Conservation (phyloP, 2,113 vertebrate genomes). For the Galemys pyrenaicus region DNA sequence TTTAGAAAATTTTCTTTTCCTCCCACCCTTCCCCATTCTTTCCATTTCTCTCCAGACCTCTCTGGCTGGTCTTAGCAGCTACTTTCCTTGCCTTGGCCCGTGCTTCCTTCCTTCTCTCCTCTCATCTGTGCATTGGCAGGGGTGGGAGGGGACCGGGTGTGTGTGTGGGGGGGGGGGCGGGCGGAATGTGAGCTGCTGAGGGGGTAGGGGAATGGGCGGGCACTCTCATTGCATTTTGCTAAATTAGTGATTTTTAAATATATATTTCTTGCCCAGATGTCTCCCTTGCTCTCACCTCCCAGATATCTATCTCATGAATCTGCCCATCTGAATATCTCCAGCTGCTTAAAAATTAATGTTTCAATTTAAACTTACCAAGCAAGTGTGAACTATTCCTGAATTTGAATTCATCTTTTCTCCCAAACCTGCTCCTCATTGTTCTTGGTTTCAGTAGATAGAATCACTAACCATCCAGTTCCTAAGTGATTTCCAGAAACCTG, state of each 20-base stretch:
- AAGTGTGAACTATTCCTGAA: not conserved
- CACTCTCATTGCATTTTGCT: not conserved
- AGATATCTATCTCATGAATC: not conserved
- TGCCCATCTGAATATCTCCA: not conserved
- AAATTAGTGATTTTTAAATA: not conserved
- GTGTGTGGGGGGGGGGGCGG: too few species aligned
- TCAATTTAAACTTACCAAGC: not conserved
- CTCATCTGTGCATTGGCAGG: not conserved
- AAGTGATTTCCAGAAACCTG: not conserved
- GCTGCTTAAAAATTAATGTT: not conserved
- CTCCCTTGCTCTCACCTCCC: not conserved
- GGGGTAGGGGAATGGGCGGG: not conserved
- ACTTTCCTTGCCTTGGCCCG: not conserved
- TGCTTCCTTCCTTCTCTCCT: not conserved
- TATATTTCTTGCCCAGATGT: not conserved
- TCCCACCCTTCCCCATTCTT: too few species aligned
- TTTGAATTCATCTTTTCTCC: not conserved
- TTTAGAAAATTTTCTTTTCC: not conserved
- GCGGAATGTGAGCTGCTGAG: too few species aligned
- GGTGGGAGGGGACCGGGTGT: not conserved
- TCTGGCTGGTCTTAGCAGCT: not conserved
- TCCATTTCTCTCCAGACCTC: not conserved
- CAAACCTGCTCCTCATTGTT: not conserved
- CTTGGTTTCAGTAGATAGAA: not conserved
- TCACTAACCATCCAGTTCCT: not conserved